These are phyloP conservation scores for Clivina fossor DNA, from an alignment of 2,888 invertebrate genomes.

Conservation along the genomic window DNA sequence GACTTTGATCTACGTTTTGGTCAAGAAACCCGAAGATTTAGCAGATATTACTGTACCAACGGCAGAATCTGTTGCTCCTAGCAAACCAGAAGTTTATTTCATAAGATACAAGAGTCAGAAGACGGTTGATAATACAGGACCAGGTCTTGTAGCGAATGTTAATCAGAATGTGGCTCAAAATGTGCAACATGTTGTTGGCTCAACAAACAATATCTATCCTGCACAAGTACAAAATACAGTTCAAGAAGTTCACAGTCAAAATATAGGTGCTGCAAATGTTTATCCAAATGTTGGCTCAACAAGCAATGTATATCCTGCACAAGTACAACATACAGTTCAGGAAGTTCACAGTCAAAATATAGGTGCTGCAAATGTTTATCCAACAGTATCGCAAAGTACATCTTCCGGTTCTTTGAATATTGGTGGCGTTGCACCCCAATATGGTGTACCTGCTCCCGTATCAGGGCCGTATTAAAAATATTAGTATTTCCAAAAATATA, in stretches of 20 bases:
- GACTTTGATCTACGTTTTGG: conserved; percentile 50
- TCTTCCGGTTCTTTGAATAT: conserved; percentile 10
- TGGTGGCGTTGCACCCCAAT: conserved; percentile 25
- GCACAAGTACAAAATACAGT: too few relatives aligned
- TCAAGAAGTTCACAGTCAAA: too few relatives aligned
- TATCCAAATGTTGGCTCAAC: conserved; percentile 27
- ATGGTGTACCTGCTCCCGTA: conserved; percentile 40
- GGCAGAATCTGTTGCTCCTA: conserved; percentile 74
- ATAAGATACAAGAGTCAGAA: conserved; percentile 78
- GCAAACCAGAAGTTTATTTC: conserved; percentile 88
- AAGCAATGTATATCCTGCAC: too few relatives aligned
- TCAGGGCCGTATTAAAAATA: conserved; percentile 43
- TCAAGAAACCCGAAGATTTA: conserved; percentile 70
- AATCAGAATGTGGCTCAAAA: conserved; percentile 27
- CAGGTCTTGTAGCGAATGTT: conserved; percentile 33
- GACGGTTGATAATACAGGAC: too few relatives aligned
- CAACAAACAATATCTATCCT: too few relatives aligned
- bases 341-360: too few relatives aligned
- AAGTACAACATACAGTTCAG: too few relatives aligned
- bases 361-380: too few relatives aligned
- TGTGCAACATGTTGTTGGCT: too few relatives aligned
- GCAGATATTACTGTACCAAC: conserved; percentile 76
- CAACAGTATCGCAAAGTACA: too few relatives aligned
- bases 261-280: too few relatives aligned
- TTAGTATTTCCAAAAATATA: too few relatives aligned